Percentiles rank a stretch among this genome's conserved stretches.
phyloP scores from a whole-genome alignment of 2,113 vertebrate species.

The Xyrauchen texanus region DNA sequence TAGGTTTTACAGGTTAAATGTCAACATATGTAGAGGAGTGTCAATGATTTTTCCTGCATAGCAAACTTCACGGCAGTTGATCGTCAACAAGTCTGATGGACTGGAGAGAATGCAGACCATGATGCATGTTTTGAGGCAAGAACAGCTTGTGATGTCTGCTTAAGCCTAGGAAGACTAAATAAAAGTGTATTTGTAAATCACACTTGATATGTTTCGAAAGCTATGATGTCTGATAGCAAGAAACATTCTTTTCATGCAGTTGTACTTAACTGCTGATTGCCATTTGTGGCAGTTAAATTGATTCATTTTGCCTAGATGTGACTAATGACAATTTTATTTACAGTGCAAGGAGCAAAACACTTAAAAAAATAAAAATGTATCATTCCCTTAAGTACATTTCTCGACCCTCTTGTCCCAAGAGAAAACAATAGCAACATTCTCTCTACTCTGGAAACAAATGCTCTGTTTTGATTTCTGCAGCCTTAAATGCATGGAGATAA shows the following conservation, averaged over 20 bases:
- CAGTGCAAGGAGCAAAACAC: slow-evolving; percentile 16
- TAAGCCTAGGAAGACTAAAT: not conserved
- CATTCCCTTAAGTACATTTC: slow-evolving; percentile 12
- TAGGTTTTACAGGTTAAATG: not conserved
- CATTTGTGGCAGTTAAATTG: not conserved
- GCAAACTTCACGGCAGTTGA: too few relatives aligned
- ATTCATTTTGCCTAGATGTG: slow-evolving; percentile 3
- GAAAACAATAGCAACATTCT: slow-evolving; percentile 56
- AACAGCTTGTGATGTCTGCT: slow-evolving; percentile 10
- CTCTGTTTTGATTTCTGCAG: slow-evolving; percentile 66
- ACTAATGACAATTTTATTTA: slow-evolving; percentile 5
- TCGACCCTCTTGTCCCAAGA: slow-evolving; percentile 19
- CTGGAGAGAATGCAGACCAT: too few relatives aligned
- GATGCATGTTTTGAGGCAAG: not conserved
- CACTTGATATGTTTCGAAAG: slow-evolving; percentile 10
- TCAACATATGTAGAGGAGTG: not conserved
- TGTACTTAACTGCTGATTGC: too few relatives aligned
- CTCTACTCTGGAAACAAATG: slow-evolving; percentile 60
- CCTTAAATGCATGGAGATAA: slow-evolving; percentile 63
- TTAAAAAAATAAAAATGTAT: not conserved
- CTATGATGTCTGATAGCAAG: not conserved
- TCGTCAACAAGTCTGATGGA: too few relatives aligned
- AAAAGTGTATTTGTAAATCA: slow-evolving; percentile 14
- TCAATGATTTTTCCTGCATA: not conserved
- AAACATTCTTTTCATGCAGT: not conserved